These are phyloP conservation scores for Eupithecia insigniata DNA, from an alignment of 2,888 invertebrate genomes.

Conservation along the genomic window DNA sequence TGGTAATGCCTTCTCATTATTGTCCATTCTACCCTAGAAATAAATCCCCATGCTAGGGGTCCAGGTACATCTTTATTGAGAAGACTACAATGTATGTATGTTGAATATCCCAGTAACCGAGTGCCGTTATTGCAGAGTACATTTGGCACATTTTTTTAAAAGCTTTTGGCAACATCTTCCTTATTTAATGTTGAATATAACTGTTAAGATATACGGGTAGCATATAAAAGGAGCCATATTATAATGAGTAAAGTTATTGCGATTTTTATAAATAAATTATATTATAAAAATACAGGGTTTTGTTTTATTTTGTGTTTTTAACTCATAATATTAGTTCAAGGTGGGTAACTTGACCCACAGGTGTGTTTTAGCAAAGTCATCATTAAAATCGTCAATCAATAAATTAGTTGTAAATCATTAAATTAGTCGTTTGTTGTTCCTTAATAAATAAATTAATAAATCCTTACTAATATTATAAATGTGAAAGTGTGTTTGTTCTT, in stretches of 20 bases:
- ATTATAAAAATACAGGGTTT: constrained; percentile 17
- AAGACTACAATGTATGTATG: no score
- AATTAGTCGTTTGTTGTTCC: no score
- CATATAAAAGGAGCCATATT: constrained; percentile 63
- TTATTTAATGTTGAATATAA: background rate
- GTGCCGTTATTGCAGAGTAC: background rate
- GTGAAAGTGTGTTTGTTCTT: no score
- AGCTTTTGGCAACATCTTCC: background rate
- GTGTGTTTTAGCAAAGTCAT: background rate
- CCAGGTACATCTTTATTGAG: background rate
- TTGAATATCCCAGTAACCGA: background rate
- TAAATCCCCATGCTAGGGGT: no score
- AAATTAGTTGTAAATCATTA: no score
- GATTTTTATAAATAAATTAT: constrained; percentile 59
- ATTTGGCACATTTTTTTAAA: background rate
- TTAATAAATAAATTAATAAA: no score
- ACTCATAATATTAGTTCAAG: no score
- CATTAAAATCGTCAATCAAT: no score
- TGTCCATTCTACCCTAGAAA: no score
- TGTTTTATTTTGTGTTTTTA: constrained; percentile 11
- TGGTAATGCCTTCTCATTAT: no score
- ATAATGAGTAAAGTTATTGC: constrained; percentile 40
- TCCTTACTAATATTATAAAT: no score
- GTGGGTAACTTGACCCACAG: no score
- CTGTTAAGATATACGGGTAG: constrained; percentile 64